Conservation (phyloP, 2,888 invertebrate species). For the Athalia cordata region DNA sequence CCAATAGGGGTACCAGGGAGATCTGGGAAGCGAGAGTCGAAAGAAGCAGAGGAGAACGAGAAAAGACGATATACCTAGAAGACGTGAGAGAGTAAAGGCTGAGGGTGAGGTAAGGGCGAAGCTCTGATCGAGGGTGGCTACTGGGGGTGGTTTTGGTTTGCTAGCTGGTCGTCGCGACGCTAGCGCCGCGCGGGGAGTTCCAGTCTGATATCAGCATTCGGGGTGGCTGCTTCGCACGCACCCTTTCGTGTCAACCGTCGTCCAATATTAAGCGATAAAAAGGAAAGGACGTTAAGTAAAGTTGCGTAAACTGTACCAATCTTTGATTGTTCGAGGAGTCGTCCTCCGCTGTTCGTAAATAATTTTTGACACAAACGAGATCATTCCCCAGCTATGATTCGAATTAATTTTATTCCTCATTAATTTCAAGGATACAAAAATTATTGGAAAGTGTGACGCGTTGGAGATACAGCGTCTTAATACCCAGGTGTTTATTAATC, state of each 20-base stretch:
- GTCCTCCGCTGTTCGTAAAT: conserved; percentile 7
- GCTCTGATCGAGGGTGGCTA: conserved; percentile 33
- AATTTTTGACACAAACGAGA: not conserved
- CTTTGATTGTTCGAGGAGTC: conserved; percentile 28
- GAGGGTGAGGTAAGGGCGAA: conserved; percentile 8
- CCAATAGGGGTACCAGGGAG: not conserved
- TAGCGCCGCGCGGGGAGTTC: conserved; percentile 68
- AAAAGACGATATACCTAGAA: conserved; percentile 16
- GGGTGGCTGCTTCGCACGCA: conserved; percentile 68
- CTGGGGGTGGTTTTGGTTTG: conserved; percentile 60
- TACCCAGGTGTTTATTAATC: too few species aligned
- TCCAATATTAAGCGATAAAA: conserved; percentile 24
- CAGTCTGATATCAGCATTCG: conserved; percentile 71
- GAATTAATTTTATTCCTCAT: too few species aligned
- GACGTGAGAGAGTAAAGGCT: conserved; percentile 17
- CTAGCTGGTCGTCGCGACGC: conserved; percentile 63
- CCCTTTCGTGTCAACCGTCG: conserved; percentile 52
- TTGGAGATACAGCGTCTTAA: too few species aligned
- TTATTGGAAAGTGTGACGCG: too few species aligned
- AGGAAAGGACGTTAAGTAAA: conserved; percentile 1
- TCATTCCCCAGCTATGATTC: too few species aligned
- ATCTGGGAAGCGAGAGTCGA: not conserved
- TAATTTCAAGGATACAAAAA: too few species aligned
- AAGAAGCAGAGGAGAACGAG: conserved; percentile 5
- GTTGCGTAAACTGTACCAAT: not conserved